These are phyloP conservation scores for Auanema sp. DNA, from an alignment of 2,888 invertebrate genomes.

Conservation along the genomic window DNA sequence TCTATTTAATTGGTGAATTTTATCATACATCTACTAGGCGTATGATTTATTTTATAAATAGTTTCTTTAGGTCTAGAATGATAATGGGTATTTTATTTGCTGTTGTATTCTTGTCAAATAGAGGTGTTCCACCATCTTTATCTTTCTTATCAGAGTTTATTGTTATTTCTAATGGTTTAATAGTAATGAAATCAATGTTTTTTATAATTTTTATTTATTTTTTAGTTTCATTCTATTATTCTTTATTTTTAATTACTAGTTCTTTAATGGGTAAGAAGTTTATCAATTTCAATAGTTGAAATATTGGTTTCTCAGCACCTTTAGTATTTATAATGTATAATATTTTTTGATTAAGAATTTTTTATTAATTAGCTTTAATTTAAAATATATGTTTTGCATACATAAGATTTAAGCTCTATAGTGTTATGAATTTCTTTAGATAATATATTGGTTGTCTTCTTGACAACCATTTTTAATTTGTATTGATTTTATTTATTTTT, in stretches of 20 bases:
- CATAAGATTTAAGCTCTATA: background rate
- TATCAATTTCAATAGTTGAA: conserved; percentile 37
- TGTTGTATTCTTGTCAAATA: conserved; percentile 43
- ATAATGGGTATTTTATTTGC: conserved; percentile 42
- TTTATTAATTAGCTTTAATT: conserved; percentile 28
- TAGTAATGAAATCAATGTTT: conserved; percentile 60
- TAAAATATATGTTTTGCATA: background rate
- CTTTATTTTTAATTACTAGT: conserved; percentile 62
- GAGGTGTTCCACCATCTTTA: conserved; percentile 39
- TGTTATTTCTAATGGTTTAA: conserved; percentile 60
- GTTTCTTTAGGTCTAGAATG: conserved; percentile 44
- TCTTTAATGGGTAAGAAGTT: conserved; percentile 41
- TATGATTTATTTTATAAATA: conserved; percentile 48
- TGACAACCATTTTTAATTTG: conserved; percentile 5
- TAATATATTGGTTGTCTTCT: background rate
- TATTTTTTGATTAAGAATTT: conserved; percentile 41
- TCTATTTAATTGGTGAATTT: conserved; percentile 46
- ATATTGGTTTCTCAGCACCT: conserved; percentile 33
- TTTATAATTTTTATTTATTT: conserved; percentile 64
- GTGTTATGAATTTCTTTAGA: background rate
- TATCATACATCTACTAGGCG: conserved; percentile 37
- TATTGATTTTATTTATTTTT: conserved; percentile 2
- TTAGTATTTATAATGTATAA: conserved; percentile 49
- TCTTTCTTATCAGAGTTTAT: conserved; percentile 61
- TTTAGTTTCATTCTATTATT: conserved; percentile 61